Percentiles rank a stretch among this genome's conserved stretches.
Evolutionary conservation across 2,113 vertebrate genomes (phyloP).

Genomic region (Mormyrus lacerda): DNA sequence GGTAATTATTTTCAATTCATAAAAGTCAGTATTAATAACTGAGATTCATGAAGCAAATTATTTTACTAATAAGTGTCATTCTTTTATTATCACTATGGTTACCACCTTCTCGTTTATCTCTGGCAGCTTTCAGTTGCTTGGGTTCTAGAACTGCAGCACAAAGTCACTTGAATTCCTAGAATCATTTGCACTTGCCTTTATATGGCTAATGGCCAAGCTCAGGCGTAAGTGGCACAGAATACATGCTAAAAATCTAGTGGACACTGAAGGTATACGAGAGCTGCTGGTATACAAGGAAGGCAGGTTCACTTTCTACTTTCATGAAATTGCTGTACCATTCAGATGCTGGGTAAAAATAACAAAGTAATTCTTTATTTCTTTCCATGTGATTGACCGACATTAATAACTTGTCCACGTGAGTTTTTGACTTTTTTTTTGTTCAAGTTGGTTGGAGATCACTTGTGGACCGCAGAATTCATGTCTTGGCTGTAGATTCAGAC

Average conservation of each 20-base stretch:
- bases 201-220: neutral
- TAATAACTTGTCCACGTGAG: neutral
- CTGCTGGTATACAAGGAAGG: neutral
- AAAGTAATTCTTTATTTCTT: neutral
- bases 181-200: neutral
- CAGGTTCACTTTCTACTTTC: neutral
- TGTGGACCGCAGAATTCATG: neutral
- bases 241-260: neutral
- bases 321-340: neutral
- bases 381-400: neutral
- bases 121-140: neutral
- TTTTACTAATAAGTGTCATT: neutral
- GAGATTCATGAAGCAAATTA: neutral
- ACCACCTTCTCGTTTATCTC: neutral
- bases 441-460: neutral
- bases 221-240: neutral
- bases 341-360: neutral
- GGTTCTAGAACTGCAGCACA: neutral
- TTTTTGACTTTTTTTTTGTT: neutral
- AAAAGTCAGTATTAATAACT: conserved; percentile 1
- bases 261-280: neutral
- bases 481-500: neutral
- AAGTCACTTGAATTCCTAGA: neutral
- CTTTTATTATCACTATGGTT: neutral
- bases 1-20: conserved; percentile 15